phyloP scores from a whole-genome alignment of 2,888 invertebrate genomes.

The Leptura quadrifasciata region DNA sequence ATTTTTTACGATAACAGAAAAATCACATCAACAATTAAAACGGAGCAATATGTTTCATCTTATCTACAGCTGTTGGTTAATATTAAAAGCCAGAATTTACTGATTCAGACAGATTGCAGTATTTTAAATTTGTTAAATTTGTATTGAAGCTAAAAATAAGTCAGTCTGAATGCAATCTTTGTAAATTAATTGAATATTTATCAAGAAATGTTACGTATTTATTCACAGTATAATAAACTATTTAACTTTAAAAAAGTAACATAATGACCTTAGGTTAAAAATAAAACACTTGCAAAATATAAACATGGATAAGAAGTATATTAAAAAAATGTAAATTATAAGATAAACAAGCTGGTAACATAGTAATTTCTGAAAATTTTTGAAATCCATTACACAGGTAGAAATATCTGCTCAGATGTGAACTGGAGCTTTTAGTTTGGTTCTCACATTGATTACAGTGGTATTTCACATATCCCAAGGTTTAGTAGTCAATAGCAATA shows the following conservation, averaged over 20 bases:
- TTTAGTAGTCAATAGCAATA: too few species aligned
- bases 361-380: background rate
- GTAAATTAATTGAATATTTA: background rate
- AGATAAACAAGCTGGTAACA: background rate
- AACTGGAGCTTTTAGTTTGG: too few species aligned
- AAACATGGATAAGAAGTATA: background rate
- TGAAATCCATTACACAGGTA: too few species aligned
- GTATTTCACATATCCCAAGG: too few species aligned
- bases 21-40: too few species aligned
- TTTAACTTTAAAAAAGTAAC: background rate
- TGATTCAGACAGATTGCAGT: too few species aligned
- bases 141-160: background rate
- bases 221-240: background rate
- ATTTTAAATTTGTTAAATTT: too few species aligned
- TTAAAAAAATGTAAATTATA: background rate
- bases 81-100: too few species aligned
- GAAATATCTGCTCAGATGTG: too few species aligned
- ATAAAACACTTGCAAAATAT: conserved; percentile 8
- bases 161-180: background rate
- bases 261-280: background rate
- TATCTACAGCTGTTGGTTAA: background rate
- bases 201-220: background rate
- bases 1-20: too few species aligned
- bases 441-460: too few species aligned
- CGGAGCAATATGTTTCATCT: background rate